These are phyloP conservation scores for Himalopsyche kuldschensis DNA, from an alignment of 2,888 invertebrate species.

Conservation along the genomic window DNA sequence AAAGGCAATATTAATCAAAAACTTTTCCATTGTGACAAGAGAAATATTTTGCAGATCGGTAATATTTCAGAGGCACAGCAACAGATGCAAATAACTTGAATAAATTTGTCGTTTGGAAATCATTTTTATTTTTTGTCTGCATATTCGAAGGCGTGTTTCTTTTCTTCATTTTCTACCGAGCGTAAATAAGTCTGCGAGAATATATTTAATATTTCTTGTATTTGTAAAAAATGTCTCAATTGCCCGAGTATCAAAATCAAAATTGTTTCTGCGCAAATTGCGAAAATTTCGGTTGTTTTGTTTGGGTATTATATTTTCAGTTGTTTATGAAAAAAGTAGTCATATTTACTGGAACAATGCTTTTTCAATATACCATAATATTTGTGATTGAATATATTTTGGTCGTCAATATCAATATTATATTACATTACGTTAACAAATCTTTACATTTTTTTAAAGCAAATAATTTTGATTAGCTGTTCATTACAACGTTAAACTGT, in stretches of 20 bases:
- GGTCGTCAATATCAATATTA: no score
- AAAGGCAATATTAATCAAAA: constrained; percentile 35
- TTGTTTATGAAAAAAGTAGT: no score
- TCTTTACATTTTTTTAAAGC: no score
- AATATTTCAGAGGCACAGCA: constrained; percentile 29
- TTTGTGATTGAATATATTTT: no score
- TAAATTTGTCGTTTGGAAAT: constrained; percentile 28
- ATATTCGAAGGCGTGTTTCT: not conserved
- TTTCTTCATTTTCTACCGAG: no score
- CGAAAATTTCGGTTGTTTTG: no score
- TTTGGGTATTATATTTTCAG: no score
- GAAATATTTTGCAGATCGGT: constrained; percentile 33
- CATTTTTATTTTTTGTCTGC: constrained; percentile 19
- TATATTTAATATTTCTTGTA: not conserved
- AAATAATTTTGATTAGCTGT: no score
- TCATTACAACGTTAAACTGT: no score
- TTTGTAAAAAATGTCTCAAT: not conserved
- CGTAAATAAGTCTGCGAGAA: not conserved
- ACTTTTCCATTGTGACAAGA: constrained; percentile 32
- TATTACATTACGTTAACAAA: no score
- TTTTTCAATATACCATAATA: no score
- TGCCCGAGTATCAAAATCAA: not conserved
- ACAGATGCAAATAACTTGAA: constrained; percentile 32
- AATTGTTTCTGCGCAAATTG: not conserved
- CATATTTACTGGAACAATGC: no score